Evolutionary conservation across 2,113 vertebrate genomes (phyloP).

Genomic region (Rhinichthys klamathensis): DNA sequence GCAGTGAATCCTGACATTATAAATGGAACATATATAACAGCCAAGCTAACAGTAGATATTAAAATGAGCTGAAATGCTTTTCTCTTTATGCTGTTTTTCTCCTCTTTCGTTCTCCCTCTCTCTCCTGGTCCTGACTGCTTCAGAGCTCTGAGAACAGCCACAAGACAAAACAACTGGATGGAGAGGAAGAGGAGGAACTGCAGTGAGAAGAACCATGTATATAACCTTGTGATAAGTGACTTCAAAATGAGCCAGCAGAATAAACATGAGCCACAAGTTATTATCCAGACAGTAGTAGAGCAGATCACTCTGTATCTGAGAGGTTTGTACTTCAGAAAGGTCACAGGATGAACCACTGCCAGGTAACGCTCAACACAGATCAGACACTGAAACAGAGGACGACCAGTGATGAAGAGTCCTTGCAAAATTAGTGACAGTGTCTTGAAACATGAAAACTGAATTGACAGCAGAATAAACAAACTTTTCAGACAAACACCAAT

Average conservation of each 20-base stretch:
- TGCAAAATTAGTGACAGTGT: not conserved
- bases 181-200: not conserved
- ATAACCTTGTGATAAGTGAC: rapidly evolving
- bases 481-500: not conserved
- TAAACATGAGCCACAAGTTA: not conserved
- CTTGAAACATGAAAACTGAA: not conserved
- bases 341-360: constrained; percentile 31
- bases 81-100: not conserved
- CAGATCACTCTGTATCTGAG: constrained; percentile 36
- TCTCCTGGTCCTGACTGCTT: constrained; percentile 13
- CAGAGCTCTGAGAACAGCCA: not conserved
- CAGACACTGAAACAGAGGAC: constrained; percentile 30
- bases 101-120: not conserved
- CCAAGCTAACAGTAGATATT: not conserved
- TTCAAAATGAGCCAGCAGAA: not conserved
- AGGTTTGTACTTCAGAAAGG: constrained; percentile 32
- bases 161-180: not conserved
- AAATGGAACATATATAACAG: not conserved
- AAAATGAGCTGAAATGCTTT: not conserved
- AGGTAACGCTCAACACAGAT: not conserved
- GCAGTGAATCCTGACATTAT: not conserved
- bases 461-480: not conserved
- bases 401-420: not conserved
- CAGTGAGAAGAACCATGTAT: not conserved
- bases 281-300: constrained; percentile 16